Percentiles rank a stretch among this genome's conserved stretches.
These are phyloP conservation scores for Halesus radiatus DNA, from an alignment of 1,140 invertebrate species.

Conservation along the genomic window DNA sequence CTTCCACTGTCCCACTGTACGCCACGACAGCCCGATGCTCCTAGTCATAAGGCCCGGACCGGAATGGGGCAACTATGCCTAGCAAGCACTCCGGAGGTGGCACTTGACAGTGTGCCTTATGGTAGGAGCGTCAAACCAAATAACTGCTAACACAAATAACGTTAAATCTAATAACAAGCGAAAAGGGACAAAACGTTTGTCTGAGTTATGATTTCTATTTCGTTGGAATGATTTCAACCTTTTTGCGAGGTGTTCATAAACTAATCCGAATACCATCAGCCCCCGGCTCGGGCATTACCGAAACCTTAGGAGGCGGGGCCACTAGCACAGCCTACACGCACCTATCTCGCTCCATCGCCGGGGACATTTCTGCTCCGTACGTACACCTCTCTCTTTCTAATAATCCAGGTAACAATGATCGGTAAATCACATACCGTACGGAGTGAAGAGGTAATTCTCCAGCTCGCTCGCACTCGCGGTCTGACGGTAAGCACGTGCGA, in stretches of 20 bases:
- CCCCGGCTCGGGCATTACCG: slow-evolving; percentile 26
- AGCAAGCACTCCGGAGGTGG: slow-evolving; percentile 43
- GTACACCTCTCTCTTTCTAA: slow-evolving; percentile 36
- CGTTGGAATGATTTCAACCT: background rate
- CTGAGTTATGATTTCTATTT: background rate
- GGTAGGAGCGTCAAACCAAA: slow-evolving; percentile 9
- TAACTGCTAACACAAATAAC: slow-evolving; percentile 14
- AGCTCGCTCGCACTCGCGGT: background rate
- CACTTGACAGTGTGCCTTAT: slow-evolving; percentile 40
- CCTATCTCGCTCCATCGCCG: slow-evolving; percentile 13
- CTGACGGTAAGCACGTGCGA: slow-evolving; percentile 42
- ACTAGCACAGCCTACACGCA: slow-evolving; percentile 31
- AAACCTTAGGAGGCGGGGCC: slow-evolving; percentile 46
- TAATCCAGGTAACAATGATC: slow-evolving; percentile 42
- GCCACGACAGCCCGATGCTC: slow-evolving; percentile 27
- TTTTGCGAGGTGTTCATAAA: slow-evolving; percentile 1
- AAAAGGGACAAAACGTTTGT: background rate
- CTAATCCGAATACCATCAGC: background rate
- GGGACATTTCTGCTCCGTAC: background rate
- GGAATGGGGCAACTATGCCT: slow-evolving; percentile 39
- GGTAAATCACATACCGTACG: slow-evolving; percentile 47
- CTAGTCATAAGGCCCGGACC: slow-evolving; percentile 36
- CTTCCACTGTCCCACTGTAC: background rate
- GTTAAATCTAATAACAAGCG: background rate
- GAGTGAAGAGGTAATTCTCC: slow-evolving; percentile 25